phyloP scores from a whole-genome alignment of 1,140 invertebrate species.

The Parasteatoda tepidariorum region DNA sequence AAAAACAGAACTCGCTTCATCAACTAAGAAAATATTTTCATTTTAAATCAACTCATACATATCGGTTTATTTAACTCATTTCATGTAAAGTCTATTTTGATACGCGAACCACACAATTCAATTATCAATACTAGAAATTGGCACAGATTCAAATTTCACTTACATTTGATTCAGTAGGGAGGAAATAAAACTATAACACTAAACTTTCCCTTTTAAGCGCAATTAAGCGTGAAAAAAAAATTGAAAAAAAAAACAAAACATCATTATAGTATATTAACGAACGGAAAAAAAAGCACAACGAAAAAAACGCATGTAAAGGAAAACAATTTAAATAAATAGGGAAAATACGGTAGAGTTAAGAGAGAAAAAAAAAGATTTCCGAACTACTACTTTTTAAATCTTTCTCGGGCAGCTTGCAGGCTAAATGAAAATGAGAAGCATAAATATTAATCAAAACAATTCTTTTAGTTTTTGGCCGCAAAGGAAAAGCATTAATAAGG shows the following conservation, averaged over 20 bases:
- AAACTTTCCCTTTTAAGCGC: background rate
- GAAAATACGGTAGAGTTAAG: background rate
- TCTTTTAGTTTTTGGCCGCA: background rate
- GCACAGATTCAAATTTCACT: background rate
- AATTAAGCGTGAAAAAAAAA: background rate
- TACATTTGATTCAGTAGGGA: background rate
- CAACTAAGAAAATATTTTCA: no score
- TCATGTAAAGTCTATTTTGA: no score
- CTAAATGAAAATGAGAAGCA: conserved; percentile 50
- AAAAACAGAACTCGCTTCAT: no score
- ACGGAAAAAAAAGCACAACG: background rate
- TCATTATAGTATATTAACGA: no score
- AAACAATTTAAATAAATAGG: conserved; percentile 2
- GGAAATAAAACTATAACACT: background rate
- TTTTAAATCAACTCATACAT: no score
- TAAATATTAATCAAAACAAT: conserved; percentile 51
- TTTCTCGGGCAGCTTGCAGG: background rate
- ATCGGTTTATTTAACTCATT: no score
- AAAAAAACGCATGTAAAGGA: background rate
- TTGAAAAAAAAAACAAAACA: background rate
- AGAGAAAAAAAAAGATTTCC: background rate
- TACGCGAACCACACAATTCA: no score
- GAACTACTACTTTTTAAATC: background rate
- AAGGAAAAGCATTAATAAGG: conserved; percentile 29
- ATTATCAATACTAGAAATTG: background rate